phyloP scores from a whole-genome alignment of 2,797 vertebrate species.

The Chaetodon trifasciatus region DNA sequence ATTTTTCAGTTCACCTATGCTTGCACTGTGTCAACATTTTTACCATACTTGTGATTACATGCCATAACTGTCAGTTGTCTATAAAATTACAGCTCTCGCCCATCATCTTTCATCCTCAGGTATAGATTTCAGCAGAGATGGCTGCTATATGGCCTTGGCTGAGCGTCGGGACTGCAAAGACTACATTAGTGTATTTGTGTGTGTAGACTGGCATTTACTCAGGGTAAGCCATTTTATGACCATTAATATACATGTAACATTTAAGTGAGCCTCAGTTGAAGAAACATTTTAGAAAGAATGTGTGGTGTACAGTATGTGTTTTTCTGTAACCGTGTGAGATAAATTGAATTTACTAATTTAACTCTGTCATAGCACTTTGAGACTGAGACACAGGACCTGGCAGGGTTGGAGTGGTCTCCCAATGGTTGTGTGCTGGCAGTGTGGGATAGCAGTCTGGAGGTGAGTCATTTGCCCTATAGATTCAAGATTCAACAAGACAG shows the following conservation, averaged over 20 bases:
- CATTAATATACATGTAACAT: slow-evolving; percentile 11
- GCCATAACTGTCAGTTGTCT: not conserved
- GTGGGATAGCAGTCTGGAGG: slow-evolving; percentile 96
- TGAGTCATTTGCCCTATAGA: slow-evolving; percentile 66
- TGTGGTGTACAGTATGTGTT: not conserved
- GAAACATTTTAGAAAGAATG: not conserved
- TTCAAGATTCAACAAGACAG: not conserved
- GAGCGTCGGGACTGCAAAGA: slow-evolving; percentile 98
- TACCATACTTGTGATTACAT: slow-evolving; percentile 1
- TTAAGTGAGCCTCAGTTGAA: not conserved
- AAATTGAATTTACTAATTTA: not conserved
- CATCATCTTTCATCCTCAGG: slow-evolving; percentile 80
- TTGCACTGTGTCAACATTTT: not conserved
- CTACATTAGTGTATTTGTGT: slow-evolving; percentile 95
- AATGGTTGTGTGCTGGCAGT: slow-evolving; percentile 95
- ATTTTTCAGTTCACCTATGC: not conserved
- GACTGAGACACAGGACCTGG: slow-evolving; percentile 94
- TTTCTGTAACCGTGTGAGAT: not conserved
- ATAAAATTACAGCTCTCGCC: not conserved
- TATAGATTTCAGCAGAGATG: slow-evolving; percentile 92
- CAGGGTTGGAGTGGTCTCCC: slow-evolving; percentile 96
- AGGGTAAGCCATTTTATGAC: slow-evolving; percentile 85
- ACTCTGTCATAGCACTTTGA: slow-evolving; percentile 92
- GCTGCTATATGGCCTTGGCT: slow-evolving; percentile 94
- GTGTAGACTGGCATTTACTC: slow-evolving; percentile 96